Conservation (phyloP, 2,797 vertebrate species). For the Chelon auratus region DNA sequence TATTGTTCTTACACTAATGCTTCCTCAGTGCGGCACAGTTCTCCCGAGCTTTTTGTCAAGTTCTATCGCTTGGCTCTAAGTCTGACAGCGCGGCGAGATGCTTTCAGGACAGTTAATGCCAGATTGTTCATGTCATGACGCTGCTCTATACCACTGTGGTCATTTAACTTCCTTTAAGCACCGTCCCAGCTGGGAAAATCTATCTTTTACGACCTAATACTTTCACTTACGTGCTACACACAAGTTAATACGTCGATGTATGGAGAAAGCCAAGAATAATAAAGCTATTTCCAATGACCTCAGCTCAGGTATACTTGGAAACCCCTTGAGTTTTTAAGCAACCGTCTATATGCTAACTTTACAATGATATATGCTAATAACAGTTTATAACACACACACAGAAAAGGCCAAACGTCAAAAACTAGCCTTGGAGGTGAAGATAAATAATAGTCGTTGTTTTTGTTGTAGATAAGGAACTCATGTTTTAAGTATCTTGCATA, state of each 20-base stretch:
- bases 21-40: conserved; percentile 14
- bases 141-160: conserved; percentile 11
- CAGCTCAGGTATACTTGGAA: conserved; percentile 1
- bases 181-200: conserved; percentile 14
- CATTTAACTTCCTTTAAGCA: conserved; percentile 4
- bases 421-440: conserved; percentile 44
- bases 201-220: conserved; percentile 7
- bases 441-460: conserved; percentile 65
- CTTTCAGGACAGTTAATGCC: conserved; percentile 40
- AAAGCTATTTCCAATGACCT: conserved; percentile 35
- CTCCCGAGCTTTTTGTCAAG: conserved; percentile 39
- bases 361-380: conserved; percentile 27
- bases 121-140: conserved; percentile 51
- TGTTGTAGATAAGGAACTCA: conserved; percentile 36
- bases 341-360: conserved; percentile 31
- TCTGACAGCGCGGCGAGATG: conserved; percentile 45
- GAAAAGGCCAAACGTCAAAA: conserved; percentile 25
- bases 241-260: background rate
- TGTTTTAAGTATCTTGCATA: conserved; percentile 50
- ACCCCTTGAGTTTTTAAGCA: conserved; percentile 16
- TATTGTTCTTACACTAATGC: conserved; percentile 14
- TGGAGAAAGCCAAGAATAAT: conserved; percentile 29
- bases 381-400: conserved; percentile 9
- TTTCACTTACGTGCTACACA: conserved; percentile 9
- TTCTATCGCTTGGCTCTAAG: conserved; percentile 47